Percentiles rank a stretch among this genome's conserved stretches.
Conservation (phyloP, 2,113 vertebrate genomes). For the Corvus hawaiiensis region DNA sequence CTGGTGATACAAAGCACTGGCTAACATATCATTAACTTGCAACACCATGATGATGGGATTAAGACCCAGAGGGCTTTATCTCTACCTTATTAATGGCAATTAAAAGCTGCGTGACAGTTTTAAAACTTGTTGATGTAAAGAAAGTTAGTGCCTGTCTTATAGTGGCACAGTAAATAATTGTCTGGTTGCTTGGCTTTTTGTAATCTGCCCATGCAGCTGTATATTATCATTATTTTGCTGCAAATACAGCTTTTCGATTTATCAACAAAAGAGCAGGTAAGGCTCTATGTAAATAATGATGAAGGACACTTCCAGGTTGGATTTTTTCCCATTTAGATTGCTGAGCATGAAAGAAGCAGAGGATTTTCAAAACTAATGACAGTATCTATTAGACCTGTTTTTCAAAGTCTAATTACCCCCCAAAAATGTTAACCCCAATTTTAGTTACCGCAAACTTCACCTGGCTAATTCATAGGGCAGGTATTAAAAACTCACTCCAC, state of each 20-base stretch:
- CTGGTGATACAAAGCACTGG: conserved; percentile 33
- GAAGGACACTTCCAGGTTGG: conserved; percentile 58
- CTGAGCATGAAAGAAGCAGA: neutral
- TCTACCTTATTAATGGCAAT: conserved; percentile 67
- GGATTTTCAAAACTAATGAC: conserved; percentile 1
- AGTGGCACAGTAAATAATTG: conserved; percentile 44
- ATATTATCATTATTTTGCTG: conserved; percentile 61
- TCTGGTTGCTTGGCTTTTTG: conserved; percentile 26
- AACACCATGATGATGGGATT: conserved; percentile 47
- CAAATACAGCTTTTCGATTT: conserved; percentile 63
- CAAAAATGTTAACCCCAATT: neutral
- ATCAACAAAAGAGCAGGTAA: conserved; percentile 64
- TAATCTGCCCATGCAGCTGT: conserved; percentile 58
- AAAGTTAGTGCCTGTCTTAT: conserved; percentile 39
- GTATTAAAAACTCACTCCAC: neutral
- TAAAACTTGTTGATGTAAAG: conserved; percentile 61
- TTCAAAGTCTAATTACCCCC: neutral
- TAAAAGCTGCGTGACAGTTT: conserved; percentile 58
- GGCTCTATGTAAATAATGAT: conserved; percentile 57
- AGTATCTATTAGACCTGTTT: neutral
- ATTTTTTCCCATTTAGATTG: neutral
- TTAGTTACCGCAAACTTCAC: neutral
- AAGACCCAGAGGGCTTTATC: conserved; percentile 59
- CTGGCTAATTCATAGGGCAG: neutral
- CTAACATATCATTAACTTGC: conserved; percentile 66